These are phyloP conservation scores for Zaprionus ghesquierei DNA, from an alignment of 1,140 invertebrate species.

Conservation along the genomic window DNA sequence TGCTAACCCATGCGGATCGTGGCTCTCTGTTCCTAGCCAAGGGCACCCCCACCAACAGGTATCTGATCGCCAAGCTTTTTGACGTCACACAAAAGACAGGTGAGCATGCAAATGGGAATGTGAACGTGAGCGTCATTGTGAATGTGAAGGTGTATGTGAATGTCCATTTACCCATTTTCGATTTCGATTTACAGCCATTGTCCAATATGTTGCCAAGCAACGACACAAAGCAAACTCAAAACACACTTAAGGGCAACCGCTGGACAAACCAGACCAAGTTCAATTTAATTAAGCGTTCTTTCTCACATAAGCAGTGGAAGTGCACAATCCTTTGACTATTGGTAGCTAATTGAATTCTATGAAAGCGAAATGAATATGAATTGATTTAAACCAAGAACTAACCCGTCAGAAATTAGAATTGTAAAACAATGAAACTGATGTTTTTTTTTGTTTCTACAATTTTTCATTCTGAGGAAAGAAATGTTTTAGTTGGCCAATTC, in stretches of 20 bases:
- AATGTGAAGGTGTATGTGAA: too few species aligned
- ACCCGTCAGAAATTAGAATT: too few species aligned
- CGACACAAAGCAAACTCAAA: background rate
- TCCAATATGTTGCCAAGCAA: constrained; percentile 30
- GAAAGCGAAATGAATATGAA: background rate
- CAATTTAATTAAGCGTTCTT: background rate
- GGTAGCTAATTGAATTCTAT: background rate
- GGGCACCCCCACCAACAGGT: constrained; percentile 88
- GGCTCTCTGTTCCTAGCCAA: constrained; percentile 94
- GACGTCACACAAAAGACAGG: constrained; percentile 94
- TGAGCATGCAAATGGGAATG: constrained; percentile 73
- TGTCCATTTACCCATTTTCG: background rate
- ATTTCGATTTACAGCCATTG: constrained; percentile 23
- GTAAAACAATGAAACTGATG: too few species aligned
- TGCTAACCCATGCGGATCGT: constrained; percentile 93
- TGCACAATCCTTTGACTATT: background rate
- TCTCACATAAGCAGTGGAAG: background rate
- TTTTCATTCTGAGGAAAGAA: too few species aligned
- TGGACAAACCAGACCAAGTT: background rate
- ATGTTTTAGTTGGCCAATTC: too few species aligned
- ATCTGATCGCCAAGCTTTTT: constrained; percentile 94
- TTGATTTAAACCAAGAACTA: background rate
- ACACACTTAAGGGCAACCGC: background rate
- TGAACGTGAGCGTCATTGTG: too few species aligned
- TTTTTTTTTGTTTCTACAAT: too few species aligned